A percentile compares a stretch with the other conserved stretches of the same genome.
Evolutionary conservation across 2,888 invertebrate species (phyloP).

Genomic region (Dicyrtoma fusca): DNA sequence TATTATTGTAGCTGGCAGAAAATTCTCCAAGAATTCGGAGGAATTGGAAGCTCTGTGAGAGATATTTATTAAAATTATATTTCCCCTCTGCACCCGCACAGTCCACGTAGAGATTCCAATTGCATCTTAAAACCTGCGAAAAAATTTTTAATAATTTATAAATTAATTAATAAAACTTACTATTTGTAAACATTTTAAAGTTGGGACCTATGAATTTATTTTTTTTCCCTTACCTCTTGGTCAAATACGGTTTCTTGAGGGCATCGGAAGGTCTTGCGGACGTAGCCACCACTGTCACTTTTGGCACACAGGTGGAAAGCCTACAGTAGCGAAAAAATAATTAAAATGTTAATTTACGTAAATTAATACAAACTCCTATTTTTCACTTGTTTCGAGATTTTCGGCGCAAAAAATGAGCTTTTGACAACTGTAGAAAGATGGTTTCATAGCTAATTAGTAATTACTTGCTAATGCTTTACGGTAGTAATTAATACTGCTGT

Average conservation of each 20-base stretch:
- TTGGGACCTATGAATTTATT: too few relatives aligned
- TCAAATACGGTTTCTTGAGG: slow-evolving; percentile 90
- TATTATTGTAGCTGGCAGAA: slow-evolving; percentile 63
- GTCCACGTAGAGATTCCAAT: slow-evolving; percentile 94
- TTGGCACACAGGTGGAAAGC: slow-evolving; percentile 90
- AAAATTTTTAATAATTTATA: slow-evolving; percentile 1
- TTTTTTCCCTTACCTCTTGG: slow-evolving; percentile 69
- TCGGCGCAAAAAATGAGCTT: too few relatives aligned
- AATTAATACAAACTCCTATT: too few relatives aligned
- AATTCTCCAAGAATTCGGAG: slow-evolving; percentile 90
- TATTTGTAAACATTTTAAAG: neutral
- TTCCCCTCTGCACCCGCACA: slow-evolving; percentile 78
- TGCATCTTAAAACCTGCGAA: slow-evolving; percentile 77
- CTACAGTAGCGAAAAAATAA: slow-evolving; percentile 61
- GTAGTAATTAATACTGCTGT: too few relatives aligned
- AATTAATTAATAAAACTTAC: slow-evolving; percentile 10
- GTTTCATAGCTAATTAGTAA: too few relatives aligned
- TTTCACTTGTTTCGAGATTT: too few relatives aligned
- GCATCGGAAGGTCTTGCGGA: slow-evolving; percentile 89
- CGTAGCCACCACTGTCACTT: slow-evolving; percentile 78
- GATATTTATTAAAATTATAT: slow-evolving; percentile 87
- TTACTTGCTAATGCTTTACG: too few relatives aligned
- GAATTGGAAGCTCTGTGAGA: slow-evolving; percentile 87
- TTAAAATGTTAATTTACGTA: neutral
- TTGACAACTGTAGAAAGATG: too few relatives aligned